Percentiles rank a stretch among this genome's conserved stretches.
phyloP scores from a whole-genome alignment of 2,113 vertebrate species.

The Hiodon tergisus region DNA sequence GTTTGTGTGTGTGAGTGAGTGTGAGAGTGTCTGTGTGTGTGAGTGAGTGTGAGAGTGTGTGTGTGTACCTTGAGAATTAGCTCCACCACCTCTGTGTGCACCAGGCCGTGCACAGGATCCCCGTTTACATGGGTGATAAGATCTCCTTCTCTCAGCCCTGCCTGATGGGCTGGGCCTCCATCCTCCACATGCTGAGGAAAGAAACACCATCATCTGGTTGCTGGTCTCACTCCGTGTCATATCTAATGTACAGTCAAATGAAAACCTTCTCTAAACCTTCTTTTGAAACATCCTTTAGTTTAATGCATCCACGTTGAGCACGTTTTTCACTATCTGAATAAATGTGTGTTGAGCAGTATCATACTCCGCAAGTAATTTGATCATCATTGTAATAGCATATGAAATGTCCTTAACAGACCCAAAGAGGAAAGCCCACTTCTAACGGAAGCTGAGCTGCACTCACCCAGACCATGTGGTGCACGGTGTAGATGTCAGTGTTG shows the following conservation, averaged over 20 bases:
- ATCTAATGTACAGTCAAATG: no score
- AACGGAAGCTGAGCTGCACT: conserved; percentile 32
- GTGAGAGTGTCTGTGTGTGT: not conserved
- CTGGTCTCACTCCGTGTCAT: no score
- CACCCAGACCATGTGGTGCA: conserved; percentile 96
- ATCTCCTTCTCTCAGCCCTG: conserved; percentile 78
- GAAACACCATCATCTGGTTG: not conserved
- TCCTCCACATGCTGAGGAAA: conserved; percentile 79
- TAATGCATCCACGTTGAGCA: no score
- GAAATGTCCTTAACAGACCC: no score
- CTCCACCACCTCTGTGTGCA: conserved; percentile 88
- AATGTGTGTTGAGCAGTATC: no score
- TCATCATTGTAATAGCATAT: no score
- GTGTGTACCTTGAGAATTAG: conserved; percentile 81
- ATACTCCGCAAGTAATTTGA: no score
- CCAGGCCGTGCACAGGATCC: conserved; percentile 83
- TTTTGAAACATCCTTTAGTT: no score
- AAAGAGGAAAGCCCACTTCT: no score
- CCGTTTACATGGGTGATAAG: conserved; percentile 91
- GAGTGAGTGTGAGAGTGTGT: not conserved
- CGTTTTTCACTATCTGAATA: no score
- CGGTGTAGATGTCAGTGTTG: conserved; percentile 81
- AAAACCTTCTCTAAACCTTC: no score
- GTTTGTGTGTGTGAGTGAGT: not conserved
- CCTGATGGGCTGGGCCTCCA: conserved; percentile 83